These are phyloP conservation scores for Temnothorax curvispinosus DNA, from an alignment of 1,140 invertebrate genomes.

Conservation along the genomic window DNA sequence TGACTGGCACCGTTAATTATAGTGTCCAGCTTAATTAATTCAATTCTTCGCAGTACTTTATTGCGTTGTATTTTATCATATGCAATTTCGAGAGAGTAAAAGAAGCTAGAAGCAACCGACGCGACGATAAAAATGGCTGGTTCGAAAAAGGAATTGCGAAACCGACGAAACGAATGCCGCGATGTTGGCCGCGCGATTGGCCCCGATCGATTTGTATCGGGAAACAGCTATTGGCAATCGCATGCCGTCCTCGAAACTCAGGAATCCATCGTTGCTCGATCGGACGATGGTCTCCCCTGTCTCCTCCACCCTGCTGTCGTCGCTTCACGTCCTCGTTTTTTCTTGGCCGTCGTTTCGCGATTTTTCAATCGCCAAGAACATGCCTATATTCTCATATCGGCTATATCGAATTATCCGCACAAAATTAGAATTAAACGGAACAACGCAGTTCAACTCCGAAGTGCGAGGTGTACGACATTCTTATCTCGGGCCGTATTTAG, in stretches of 20 bases:
- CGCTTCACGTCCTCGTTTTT: constrained; percentile 67
- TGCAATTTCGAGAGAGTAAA: not conserved
- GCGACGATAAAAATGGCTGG: constrained; percentile 70
- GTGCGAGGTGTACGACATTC: not conserved
- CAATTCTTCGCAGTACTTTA: not conserved
- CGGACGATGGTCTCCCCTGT: constrained; percentile 45
- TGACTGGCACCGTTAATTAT: constrained; percentile 35
- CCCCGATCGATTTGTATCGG: constrained; percentile 77
- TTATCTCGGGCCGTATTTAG: not conserved
- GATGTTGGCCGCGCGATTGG: constrained; percentile 74
- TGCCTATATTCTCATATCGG: constrained; percentile 58
- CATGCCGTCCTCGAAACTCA: constrained; percentile 76
- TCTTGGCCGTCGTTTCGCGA: constrained; percentile 72
- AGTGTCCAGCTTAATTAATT: constrained; percentile 61
- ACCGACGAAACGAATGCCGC: constrained; percentile 60
- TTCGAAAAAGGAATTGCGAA: constrained; percentile 74
- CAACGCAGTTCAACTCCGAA: not conserved
- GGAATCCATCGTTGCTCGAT: constrained; percentile 75
- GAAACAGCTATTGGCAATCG: constrained; percentile 79
- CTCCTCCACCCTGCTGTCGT: constrained; percentile 18
- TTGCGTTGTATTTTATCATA: not conserved
- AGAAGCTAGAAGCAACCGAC: constrained; percentile 44
- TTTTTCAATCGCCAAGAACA: constrained; percentile 73
- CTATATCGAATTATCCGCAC: constrained; percentile 57
- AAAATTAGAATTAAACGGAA: constrained; percentile 43